Base-by-base conservation (phyloP, 2,797 vertebrate genomes). In the Enteromius trimaculatus region DNA sequence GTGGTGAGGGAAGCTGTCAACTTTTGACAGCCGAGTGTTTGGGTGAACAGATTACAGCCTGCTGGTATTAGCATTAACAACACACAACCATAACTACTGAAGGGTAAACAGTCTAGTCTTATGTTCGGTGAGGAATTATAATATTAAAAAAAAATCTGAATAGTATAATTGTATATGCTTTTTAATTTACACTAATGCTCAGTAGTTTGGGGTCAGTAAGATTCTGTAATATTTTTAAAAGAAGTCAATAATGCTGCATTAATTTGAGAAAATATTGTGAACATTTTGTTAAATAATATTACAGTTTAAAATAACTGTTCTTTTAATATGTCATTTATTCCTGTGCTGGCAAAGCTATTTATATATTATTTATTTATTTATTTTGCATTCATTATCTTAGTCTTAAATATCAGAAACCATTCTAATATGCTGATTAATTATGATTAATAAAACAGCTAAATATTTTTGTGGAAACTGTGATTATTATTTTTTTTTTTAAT, bases 1-100 rank as follows among this genome's bases (percentile, higher is more conserved):
- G 77, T 37, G 77, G 66, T 83, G 86, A 87, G 80, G 82, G 82
- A 86, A 85, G 86, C 77, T 86, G 86, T 88, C 86, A 87, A 79
- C 53, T 21, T 87, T 64, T 87, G 88, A 87, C 82, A 87, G 88
- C 84, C 76, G 76, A 80, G 84, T 80, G 78, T 88, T 80, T 49
- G 44, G 77, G 37, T 62, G 80, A 77, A 85, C 37, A 39, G 37
- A 39, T 39, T 39, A 9, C 37, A 70, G 78, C 75, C 81, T 77
- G 72, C 79, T 87, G 76, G 66, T 77, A 77, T 74, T 70, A 69
- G 79, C 66, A 77, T 49, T 82, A 87, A 68, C 55, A 72, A 37
- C 81, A 53, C 74, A 79, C 58, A 26, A 77, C 58, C 80, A 71
- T 82, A 66, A 84, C 44, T 76, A 76, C 68, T 76, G 68, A 76